phyloP scores from a whole-genome alignment of 2,113 vertebrate genomes.

The Prinia subflava region DNA sequence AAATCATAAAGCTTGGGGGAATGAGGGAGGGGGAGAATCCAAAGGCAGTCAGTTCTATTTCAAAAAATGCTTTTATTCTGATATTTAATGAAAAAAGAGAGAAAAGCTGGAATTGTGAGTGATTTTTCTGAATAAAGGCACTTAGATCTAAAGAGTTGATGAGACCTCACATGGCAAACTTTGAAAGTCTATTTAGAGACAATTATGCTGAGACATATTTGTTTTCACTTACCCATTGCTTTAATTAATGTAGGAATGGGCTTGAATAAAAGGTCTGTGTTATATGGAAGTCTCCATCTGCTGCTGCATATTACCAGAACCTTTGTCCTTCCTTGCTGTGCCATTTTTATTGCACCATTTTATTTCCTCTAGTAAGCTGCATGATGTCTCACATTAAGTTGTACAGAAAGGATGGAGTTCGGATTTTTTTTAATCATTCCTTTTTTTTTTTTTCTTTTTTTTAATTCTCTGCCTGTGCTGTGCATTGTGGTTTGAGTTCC shows the following conservation, averaged over 20 bases:
- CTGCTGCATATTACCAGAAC: conserved; percentile 10
- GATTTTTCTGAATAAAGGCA: conserved; percentile 7
- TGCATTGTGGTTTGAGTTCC: neutral
- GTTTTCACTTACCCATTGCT: conserved; percentile 33
- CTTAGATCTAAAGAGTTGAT: conserved; percentile 4
- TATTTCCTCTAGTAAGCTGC: neutral
- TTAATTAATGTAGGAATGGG: conserved; percentile 50
- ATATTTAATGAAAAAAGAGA: neutral
- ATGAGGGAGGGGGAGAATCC: neutral
- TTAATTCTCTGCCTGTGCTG: neutral
- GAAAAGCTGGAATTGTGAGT: neutral
- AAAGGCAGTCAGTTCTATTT: conserved; percentile 25
- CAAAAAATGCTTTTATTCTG: conserved; percentile 32
- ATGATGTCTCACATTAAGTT: neutral
- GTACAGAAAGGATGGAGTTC: neutral
- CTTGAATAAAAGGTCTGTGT: conserved; percentile 43
- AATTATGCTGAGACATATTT: conserved; percentile 10
- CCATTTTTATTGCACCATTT: neutral
- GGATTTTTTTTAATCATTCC: neutral
- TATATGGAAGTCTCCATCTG: conserved; percentile 55
- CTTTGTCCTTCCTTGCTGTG: neutral
- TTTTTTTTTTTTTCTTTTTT: neutral
- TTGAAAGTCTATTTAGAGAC: conserved; percentile 37
- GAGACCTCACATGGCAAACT: conserved; percentile 13
- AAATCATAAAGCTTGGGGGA: conserved; percentile 40